Evolutionary conservation across 2,797 vertebrate species (phyloP), one percentile per base, ranked within the genome.

Genomic region (Lophotriccus pileatus): DNA sequence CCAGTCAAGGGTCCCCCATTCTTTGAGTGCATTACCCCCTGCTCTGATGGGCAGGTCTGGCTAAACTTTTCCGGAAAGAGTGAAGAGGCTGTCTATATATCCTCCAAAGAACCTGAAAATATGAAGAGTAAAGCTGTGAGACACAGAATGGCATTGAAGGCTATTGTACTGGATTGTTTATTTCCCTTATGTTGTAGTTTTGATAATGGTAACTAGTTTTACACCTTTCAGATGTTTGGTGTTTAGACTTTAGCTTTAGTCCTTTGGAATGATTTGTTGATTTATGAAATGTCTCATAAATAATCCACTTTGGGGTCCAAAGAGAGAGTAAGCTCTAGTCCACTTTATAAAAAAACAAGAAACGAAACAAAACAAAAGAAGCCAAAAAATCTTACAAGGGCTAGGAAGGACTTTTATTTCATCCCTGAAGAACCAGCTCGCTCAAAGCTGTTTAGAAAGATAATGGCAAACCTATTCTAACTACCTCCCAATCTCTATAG

Each of bases 111-210:
- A 39, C 14, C 24, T 44, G 11, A 44, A 92, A 78, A 47, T 32
- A 25, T 2, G 37, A 90, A 73, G 11, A 0, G 0, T 7, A 17
- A 53, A 49, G 7, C n/a, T 7, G 0, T 47, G 37, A 85, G 32
- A 16, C 30, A 59, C 24, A 30, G n/a, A 92, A 76, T 27, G 7
- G 3, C 10, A 12, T 8, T 55, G 62, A 49, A 76, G 36, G 14
- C 6, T 53, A 2, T 25, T 73, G 17, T 43, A 27, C 14, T 60
- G 39, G 19, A 44, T 30, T 32, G 50, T 74, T 37, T 22, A 30
- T 58, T 77, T 55, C 24, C 30, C 18, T 89, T 11, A 6, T 0
- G 0, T 55, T 43, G 14, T 17, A 58, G 21, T 53, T 93, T 93
- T 46, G 12, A 75, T 63, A 60, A 56, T 8, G 7, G 43, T 55